Conservation (phyloP, 30 jellyfish, hydroid and myxozoan species). For the Pelagia noctiluca region DNA sequence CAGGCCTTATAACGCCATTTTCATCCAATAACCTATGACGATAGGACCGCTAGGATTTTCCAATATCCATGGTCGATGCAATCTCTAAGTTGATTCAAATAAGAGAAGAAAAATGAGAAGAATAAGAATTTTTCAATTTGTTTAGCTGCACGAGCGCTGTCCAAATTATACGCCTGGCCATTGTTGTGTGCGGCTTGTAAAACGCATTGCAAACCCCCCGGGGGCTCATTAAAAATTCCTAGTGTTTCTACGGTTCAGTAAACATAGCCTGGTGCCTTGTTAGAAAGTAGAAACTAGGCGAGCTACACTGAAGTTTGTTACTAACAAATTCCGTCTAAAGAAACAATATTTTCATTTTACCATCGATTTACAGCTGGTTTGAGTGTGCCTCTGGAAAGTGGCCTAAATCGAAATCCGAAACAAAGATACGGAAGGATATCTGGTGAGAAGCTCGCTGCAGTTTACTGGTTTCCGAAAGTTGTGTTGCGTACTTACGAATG, state of each 20-base stretch:
- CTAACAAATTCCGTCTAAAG: neutral
- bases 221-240: conserved; percentile 64
- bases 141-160: neutral
- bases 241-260: conserved; percentile 81
- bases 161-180: neutral
- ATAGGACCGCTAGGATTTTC: no score
- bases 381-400: neutral
- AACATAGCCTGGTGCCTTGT: conserved; percentile 85
- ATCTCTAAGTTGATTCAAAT: no score
- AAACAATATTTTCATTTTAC: conserved; percentile 6
- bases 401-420: neutral
- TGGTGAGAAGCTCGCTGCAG: neutral
- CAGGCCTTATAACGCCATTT: no score
- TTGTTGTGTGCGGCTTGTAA: neutral
- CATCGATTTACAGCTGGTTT: neutral
- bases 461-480: neutral
- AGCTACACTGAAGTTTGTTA: neutral
- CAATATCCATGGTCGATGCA: no score
- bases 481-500: neutral
- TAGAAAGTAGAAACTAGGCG: conserved; percentile 32
- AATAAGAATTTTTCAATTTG: neutral
- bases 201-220: conserved; percentile 49
- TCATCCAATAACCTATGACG: no score
- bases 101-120: neutral
- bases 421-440: neutral